These are phyloP conservation scores for Gymnogyps californianus DNA, from an alignment of 2,113 vertebrate genomes.

Conservation along the genomic window DNA sequence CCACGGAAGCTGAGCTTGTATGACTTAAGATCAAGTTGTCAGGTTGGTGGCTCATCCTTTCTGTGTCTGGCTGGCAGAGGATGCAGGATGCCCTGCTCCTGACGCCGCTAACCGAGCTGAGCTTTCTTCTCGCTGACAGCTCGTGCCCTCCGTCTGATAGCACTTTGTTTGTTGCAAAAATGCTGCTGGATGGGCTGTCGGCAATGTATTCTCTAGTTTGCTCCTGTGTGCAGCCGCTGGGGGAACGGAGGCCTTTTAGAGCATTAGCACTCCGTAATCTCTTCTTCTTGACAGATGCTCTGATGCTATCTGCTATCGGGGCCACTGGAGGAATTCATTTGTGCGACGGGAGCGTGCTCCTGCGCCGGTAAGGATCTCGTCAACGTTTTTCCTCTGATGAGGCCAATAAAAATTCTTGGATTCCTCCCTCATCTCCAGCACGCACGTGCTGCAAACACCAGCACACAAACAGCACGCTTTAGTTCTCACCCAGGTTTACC, in stretches of 20 bases:
- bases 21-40: not conserved
- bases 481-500: not conserved
- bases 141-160: not conserved
- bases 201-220: not conserved
- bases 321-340: not conserved
- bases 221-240: not conserved
- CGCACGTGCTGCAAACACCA: not conserved
- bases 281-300: not conserved
- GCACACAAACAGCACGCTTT: accelerated
- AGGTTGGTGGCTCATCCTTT: not conserved
- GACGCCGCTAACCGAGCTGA: not conserved
- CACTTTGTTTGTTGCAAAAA: not conserved
- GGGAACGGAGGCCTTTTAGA: not conserved
- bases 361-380: not conserved
- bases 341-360: not conserved
- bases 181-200: not conserved
- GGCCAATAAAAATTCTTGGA: not conserved
- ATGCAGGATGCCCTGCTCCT: not conserved
- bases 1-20: accelerated
- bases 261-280: not conserved
- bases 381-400: not conserved
- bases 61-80: not conserved
- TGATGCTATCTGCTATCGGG: not conserved
- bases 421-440: not conserved
- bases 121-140: not conserved